Percentiles rank a stretch among this genome's conserved stretches.
Conservation (phyloP, 2,113 vertebrate species). For the Pluvianellus socialis region DNA sequence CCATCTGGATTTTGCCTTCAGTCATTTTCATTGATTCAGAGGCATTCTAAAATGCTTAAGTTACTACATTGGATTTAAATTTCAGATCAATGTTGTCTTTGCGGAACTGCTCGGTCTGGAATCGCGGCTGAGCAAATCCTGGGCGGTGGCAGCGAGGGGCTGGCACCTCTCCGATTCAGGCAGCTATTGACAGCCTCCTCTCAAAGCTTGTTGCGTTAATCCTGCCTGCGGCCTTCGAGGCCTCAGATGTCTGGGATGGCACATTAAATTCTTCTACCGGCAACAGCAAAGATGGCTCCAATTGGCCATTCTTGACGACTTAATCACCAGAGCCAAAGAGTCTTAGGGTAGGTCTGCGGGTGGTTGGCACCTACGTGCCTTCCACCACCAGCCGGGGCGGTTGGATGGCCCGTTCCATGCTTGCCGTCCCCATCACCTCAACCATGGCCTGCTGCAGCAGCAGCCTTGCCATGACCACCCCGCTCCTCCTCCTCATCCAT, state of each 20-base stretch:
- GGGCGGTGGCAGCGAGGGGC: neutral
- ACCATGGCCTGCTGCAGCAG: neutral
- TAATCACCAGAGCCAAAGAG: neutral
- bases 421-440: neutral
- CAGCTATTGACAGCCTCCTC: constrained; percentile 18
- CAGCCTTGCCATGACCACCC: accelerated
- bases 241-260: neutral
- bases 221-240: neutral
- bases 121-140: neutral
- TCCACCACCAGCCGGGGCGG: neutral
- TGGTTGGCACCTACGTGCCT: neutral
- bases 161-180: neutral
- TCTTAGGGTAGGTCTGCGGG: neutral
- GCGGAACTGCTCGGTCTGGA: constrained; percentile 30
- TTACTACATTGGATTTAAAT: constrained; percentile 61
- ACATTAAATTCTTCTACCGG: neutral
- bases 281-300: neutral
- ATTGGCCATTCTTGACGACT: neutral
- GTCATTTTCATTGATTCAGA: constrained; percentile 66
- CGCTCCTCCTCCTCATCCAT: neutral
- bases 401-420: neutral
- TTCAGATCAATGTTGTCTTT: constrained; percentile 60
- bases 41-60: constrained; percentile 69
- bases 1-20: constrained; percentile 70
- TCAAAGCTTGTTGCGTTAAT: neutral